These are phyloP conservation scores for Dryas iulia DNA, from an alignment of 1,140 invertebrate species.

Conservation along the genomic window DNA sequence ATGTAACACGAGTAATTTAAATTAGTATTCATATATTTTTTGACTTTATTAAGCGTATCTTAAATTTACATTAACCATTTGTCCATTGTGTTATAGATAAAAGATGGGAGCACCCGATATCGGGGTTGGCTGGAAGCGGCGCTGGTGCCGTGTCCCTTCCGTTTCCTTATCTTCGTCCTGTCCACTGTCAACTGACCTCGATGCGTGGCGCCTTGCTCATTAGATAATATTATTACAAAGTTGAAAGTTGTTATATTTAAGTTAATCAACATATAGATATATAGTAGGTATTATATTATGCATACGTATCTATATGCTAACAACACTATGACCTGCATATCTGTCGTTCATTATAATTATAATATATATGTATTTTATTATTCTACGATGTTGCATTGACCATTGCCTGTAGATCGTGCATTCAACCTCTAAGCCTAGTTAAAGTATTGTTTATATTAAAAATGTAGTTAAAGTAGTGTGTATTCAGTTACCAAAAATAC, in stretches of 20 bases:
- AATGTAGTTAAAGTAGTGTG: too few species aligned
- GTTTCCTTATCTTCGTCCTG: slow-evolving; percentile 13
- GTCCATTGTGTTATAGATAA: background rate
- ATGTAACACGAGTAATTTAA: background rate
- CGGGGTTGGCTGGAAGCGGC: background rate
- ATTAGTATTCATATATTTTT: background rate
- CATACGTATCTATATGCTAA: too few species aligned
- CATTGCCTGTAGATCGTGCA: too few species aligned
- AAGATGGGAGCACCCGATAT: slow-evolving; percentile 1
- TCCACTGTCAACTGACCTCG: background rate
- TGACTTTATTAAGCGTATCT: background rate
- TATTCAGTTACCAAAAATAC: too few species aligned
- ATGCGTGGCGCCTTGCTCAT: background rate
- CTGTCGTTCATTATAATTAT: too few species aligned
- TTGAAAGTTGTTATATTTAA: background rate
- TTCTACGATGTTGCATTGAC: too few species aligned
- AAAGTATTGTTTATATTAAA: too few species aligned
- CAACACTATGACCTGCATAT: too few species aligned
- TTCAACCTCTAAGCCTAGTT: too few species aligned
- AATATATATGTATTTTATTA: too few species aligned
- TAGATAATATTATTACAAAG: background rate
- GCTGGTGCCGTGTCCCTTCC: slow-evolving; percentile 14
- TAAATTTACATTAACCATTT: background rate
- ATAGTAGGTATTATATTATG: background rate
- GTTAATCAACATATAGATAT: background rate